phyloP scores from a whole-genome alignment of 1,140 invertebrate genomes.

The Drosophila lini region DNA sequence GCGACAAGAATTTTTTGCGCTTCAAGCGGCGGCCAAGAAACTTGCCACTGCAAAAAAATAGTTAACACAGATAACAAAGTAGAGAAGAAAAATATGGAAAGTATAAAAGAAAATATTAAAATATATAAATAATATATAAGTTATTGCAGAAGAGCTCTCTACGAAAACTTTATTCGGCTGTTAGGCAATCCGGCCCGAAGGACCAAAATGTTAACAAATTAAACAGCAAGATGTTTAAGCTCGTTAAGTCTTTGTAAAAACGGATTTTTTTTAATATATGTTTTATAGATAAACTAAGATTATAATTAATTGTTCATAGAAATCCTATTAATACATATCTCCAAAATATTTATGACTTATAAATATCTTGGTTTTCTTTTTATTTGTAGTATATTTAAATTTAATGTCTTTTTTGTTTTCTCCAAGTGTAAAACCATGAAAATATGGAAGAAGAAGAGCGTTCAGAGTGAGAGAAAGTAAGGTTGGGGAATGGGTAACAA shows the following conservation, averaged over 20 bases:
- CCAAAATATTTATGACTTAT: background rate
- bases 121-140: too few relatives aligned
- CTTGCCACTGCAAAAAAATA: constrained; percentile 7
- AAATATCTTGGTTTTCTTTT: background rate
- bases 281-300: too few relatives aligned
- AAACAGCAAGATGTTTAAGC: background rate
- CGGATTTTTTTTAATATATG: too few relatives aligned
- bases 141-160: too few relatives aligned
- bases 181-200: background rate
- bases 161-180: too few relatives aligned
- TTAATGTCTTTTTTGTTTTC: background rate
- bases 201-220: background rate
- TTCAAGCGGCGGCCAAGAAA: constrained; percentile 43
- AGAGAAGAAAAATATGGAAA: background rate
- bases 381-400: background rate
- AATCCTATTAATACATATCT: background rate
- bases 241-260: background rate
- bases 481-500: constrained; percentile 24
- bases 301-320: too few relatives aligned
- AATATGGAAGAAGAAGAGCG: constrained; percentile 10
- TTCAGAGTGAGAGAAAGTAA: constrained; percentile 12
- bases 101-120: too few relatives aligned
- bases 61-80: background rate
- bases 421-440: background rate
- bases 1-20: constrained; percentile 66